Conservation (phyloP, 2,888 invertebrate genomes). For the Agriotes lineatus region DNA sequence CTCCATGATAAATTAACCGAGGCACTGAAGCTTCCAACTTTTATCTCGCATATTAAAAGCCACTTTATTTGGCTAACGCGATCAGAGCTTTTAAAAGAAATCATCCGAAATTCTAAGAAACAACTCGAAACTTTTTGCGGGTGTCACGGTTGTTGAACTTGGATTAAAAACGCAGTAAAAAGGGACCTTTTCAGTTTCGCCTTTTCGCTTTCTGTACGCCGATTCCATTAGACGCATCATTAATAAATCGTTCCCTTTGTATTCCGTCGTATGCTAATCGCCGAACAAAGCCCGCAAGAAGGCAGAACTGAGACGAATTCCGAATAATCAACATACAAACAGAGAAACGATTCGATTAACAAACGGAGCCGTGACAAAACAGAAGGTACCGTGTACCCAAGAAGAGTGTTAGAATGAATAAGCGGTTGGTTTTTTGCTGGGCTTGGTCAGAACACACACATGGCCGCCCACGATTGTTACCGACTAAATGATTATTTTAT, state of each 20-base stretch:
- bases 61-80: too few species aligned
- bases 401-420: conserved; percentile 46
- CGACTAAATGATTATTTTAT: conserved; percentile 56
- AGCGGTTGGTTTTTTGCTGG: conserved; percentile 49
- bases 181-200: neutral
- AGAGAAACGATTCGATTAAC: conserved; percentile 29
- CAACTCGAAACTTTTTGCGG: too few species aligned
- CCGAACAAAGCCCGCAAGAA: neutral
- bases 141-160: neutral
- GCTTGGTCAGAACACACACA: conserved; percentile 55
- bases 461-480: conserved; percentile 55
- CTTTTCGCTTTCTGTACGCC: neutral
- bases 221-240: neutral
- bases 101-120: too few species aligned
- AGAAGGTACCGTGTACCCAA: conserved; percentile 21
- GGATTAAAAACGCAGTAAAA: neutral
- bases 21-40: too few species aligned
- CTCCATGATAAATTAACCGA: too few species aligned
- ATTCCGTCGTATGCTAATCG: neutral
- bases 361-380: conserved; percentile 32
- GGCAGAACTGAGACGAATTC: conserved; percentile 17
- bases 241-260: neutral
- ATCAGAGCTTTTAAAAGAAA: too few species aligned
- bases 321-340: conserved; percentile 25
- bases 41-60: too few species aligned